phyloP scores from a whole-genome alignment of 2,888 invertebrate genomes.

The Rotaria socialis region DNA sequence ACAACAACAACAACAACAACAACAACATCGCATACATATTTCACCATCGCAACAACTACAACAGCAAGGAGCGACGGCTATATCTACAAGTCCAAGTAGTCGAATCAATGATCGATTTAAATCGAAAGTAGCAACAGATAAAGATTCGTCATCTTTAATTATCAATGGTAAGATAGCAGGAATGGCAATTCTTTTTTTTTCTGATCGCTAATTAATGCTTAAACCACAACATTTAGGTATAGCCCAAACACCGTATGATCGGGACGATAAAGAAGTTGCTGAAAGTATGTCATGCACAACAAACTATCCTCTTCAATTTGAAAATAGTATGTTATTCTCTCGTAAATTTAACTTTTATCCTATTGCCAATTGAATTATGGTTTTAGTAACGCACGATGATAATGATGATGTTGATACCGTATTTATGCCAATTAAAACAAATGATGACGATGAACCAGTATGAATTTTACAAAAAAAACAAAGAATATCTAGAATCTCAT shows the following conservation, averaged over 20 bases:
- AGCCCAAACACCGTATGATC: neutral
- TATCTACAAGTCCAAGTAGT: neutral
- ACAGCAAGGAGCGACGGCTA: neutral
- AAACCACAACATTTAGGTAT: neutral
- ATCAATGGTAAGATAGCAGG: neutral
- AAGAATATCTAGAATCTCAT: neutral
- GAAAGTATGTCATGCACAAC: slow-evolving; percentile 30
- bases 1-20: neutral
- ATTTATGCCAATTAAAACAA: slow-evolving; percentile 26
- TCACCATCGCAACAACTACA: slow-evolving; percentile 3
- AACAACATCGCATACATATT: neutral
- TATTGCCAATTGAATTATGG: too few species aligned
- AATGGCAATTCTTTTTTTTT: too few species aligned
- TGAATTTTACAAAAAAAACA: neutral
- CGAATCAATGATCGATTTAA: neutral
- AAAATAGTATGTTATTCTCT: neutral
- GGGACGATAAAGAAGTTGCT: slow-evolving; percentile 33
- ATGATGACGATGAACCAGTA: neutral
- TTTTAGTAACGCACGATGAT: neutral
- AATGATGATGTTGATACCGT: slow-evolving; percentile 14
- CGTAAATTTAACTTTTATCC: neutral
- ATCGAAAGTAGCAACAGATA: neutral
- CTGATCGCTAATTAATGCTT: too few species aligned
- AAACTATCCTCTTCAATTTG: neutral
- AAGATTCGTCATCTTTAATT: neutral